These are phyloP conservation scores for Hippolais icterina DNA, from an alignment of 2,113 vertebrate genomes.

Conservation along the genomic window DNA sequence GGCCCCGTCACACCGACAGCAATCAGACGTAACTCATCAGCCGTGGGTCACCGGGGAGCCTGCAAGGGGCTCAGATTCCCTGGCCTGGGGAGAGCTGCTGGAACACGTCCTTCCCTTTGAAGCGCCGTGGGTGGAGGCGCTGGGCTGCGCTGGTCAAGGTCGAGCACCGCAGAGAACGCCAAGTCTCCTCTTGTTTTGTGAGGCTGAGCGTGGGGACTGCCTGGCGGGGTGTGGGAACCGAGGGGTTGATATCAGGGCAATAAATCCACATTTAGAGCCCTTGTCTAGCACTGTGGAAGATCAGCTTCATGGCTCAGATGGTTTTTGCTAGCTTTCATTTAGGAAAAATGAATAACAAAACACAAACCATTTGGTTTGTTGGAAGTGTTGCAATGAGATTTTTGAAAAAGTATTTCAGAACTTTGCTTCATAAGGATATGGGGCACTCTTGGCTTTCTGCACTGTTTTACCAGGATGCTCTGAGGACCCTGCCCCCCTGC, in stretches of 20 bases:
- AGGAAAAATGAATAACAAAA: not conserved
- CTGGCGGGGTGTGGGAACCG: not conserved
- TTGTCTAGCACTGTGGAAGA: not conserved
- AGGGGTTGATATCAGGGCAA: not conserved
- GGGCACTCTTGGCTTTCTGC: not conserved
- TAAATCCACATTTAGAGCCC: not conserved
- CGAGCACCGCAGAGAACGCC: not conserved
- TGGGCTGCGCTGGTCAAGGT: not conserved
- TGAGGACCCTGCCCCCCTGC: not conserved
- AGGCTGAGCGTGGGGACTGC: not conserved
- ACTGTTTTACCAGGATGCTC: not conserved
- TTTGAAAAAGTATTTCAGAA: not conserved
- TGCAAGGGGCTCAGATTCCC: not conserved
- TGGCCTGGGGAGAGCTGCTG: accelerated
- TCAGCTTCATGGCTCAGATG: not conserved
- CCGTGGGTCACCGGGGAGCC: not conserved
- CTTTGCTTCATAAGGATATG: not conserved
- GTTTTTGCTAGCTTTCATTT: not conserved
- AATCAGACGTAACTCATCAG: not conserved
- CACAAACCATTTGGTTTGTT: not conserved
- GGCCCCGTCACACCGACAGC: not conserved
- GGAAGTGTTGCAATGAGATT: not conserved
- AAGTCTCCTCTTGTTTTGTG: accelerated
- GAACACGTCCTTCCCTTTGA: not conserved
- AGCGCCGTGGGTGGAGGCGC: not conserved